Evolutionary conservation across 1,140 invertebrate genomes (phyloP), one percentile per base, ranked within the genome.

Genomic region (Plutomurus gul): DNA sequence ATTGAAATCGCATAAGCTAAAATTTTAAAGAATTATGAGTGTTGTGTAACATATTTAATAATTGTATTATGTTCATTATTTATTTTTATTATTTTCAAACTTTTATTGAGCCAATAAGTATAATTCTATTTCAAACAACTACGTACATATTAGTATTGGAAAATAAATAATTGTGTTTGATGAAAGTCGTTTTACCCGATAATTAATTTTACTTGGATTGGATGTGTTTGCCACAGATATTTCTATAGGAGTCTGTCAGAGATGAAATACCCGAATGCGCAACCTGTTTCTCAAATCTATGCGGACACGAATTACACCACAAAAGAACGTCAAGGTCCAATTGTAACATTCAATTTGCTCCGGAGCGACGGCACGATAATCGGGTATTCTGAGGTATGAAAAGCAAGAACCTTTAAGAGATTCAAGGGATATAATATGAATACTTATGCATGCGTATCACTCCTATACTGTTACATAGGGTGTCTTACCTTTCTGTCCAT

Each of bases 281-380:
- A 86, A 65, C 91, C 88, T 74, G 89, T 95, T 22, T 91, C 90
- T 11, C 85, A 90, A 81, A 85, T 97, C 0, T 98, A 98, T 85
- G 86, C 89, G 80, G 91, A 93, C 83, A 90, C 89, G 1, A 87
- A 90, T 76, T 95, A 92, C 86, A 87, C 89, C 77, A 86, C 92
- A 84, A 84, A 83, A 18, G 79, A 85, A 13, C 87, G 85, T 16
- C 96, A 99, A 88, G 97, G 96, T 36, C 91, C 91, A 46, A 92
- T 95, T 79, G 90, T 99, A 1, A 93, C 94, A 81, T 98, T 99
- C 85, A 98, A 97, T 88, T 85, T 98, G 27, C 84, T 92, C 1
- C 90, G 94, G 83, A 88, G 91, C 5, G 90, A 92, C 87, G 93
- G 94, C 8, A 88, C 90, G 51, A 94, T 91, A 86, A 90, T 98